A percentile compares a stretch with the other conserved stretches of the same genome.
phyloP scores from a whole-genome alignment of 1,140 invertebrate genomes.

The Bombus consobrinus region DNA sequence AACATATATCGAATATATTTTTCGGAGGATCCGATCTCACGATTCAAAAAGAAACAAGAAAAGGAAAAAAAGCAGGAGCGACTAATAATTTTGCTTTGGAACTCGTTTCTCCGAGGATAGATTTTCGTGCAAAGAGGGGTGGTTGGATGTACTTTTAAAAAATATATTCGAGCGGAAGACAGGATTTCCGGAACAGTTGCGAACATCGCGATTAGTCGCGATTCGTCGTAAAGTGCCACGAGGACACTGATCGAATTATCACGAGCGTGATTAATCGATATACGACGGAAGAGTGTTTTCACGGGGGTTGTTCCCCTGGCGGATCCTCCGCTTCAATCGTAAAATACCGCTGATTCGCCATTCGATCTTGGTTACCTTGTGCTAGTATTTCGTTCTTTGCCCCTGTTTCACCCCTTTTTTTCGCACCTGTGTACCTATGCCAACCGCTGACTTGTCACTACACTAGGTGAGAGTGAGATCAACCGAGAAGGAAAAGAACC shows the following conservation, averaged over 20 bases:
- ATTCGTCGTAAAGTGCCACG: conserved; percentile 4
- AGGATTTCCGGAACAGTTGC: not conserved
- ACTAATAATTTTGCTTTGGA: not conserved
- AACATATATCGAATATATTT: not conserved
- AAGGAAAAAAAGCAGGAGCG: not conserved
- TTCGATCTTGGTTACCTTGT: conserved; percentile 8
- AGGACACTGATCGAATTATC: conserved; percentile 1
- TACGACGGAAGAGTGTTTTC: not conserved
- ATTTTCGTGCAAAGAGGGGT: not conserved
- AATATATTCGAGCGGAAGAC: not conserved
- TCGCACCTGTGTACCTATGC: conserved; percentile 30
- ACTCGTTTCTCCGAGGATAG: not conserved
- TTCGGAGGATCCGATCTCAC: not conserved
- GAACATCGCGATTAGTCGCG: not conserved
- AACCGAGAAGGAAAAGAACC: not conserved
- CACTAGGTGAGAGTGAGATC: not conserved
- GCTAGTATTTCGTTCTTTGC: not conserved
- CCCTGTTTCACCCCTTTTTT: not conserved
- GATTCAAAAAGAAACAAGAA: not conserved
- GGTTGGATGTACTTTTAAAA: not conserved
- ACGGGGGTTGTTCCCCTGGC: not conserved
- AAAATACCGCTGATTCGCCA: not conserved
- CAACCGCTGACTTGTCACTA: not conserved
- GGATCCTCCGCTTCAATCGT: not conserved
- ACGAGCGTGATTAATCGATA: not conserved